Percentiles rank a stretch among this genome's conserved stretches.
These are phyloP conservation scores for Tragelaphus strepsiceros DNA, from an alignment of 2,113 vertebrate genomes.

Conservation along the genomic window DNA sequence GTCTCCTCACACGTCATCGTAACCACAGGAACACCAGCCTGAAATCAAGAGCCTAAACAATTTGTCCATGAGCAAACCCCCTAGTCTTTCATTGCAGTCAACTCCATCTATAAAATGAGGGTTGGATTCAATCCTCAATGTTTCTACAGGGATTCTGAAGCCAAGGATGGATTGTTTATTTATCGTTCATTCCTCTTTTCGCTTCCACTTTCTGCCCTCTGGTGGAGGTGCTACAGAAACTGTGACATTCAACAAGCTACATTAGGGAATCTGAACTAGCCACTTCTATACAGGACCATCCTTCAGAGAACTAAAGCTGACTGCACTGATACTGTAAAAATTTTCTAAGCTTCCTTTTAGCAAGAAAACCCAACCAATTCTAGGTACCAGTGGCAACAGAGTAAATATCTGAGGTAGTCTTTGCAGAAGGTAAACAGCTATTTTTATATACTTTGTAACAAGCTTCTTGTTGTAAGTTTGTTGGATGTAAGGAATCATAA, in stretches of 20 bases:
- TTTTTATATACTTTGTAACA: neutral
- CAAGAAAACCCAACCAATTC: neutral
- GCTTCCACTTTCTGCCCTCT: slow-evolving; percentile 59
- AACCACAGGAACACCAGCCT: neutral
- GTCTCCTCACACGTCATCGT: neutral
- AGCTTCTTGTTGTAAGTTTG: neutral
- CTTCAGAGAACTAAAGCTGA: neutral
- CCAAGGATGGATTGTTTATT: neutral
- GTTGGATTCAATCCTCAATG: neutral
- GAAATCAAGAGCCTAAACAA: neutral
- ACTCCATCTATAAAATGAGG: neutral
- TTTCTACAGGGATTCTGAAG: neutral
- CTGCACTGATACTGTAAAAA: neutral
- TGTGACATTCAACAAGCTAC: neutral
- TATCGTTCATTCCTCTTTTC: neutral
- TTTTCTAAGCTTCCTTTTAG: neutral
- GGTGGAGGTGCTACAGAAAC: slow-evolving; percentile 25
- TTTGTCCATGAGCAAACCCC: neutral
- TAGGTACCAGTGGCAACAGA: neutral
- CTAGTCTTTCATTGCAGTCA: neutral
- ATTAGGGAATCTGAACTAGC: neutral
- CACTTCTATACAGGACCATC: neutral
- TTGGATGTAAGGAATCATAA: neutral
- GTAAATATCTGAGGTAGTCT: neutral
- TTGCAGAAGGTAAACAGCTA: neutral